A percentile compares a stretch with the other conserved stretches of the same genome.
Evolutionary conservation across 2,113 vertebrate genomes (phyloP).

Genomic region (Chlamydotis undulata): DNA sequence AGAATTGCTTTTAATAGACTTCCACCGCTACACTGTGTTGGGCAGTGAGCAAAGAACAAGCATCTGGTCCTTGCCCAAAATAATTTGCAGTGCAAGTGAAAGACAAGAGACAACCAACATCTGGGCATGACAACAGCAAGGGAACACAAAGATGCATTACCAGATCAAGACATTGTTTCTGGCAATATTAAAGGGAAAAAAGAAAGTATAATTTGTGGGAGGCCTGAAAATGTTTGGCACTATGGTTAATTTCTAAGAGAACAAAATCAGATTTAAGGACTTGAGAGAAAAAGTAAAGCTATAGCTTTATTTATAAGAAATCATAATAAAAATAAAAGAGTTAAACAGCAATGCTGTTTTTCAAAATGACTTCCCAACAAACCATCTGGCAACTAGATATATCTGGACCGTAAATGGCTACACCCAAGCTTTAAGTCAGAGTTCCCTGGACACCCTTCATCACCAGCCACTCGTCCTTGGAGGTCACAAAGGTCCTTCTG

Average conservation of each 20-base stretch:
- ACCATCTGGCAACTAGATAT: background rate
- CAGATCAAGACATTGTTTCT: background rate
- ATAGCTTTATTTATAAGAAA: background rate
- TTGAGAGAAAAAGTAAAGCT: background rate
- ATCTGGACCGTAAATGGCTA: background rate
- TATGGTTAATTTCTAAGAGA: background rate
- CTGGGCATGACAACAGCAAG: background rate
- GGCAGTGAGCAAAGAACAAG: background rate
- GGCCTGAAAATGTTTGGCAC: background rate
- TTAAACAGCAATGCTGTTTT: background rate
- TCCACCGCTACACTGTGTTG: background rate
- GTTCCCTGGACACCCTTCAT: background rate
- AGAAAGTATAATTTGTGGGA: background rate
- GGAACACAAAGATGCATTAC: fast-evolving
- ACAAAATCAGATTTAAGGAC: background rate
- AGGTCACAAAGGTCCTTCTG: background rate
- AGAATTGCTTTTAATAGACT: background rate
- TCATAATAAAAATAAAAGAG: background rate
- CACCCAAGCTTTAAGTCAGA: background rate
- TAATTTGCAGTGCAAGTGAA: background rate
- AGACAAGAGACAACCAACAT: background rate
- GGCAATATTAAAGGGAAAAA: background rate
- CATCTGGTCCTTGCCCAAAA: background rate
- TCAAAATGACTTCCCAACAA: background rate
- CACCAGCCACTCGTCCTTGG: background rate